Evolutionary conservation across 92 coral and sea anemone genomes (phyloP).

Genomic region (Zoanthus sansibaricus): DNA sequence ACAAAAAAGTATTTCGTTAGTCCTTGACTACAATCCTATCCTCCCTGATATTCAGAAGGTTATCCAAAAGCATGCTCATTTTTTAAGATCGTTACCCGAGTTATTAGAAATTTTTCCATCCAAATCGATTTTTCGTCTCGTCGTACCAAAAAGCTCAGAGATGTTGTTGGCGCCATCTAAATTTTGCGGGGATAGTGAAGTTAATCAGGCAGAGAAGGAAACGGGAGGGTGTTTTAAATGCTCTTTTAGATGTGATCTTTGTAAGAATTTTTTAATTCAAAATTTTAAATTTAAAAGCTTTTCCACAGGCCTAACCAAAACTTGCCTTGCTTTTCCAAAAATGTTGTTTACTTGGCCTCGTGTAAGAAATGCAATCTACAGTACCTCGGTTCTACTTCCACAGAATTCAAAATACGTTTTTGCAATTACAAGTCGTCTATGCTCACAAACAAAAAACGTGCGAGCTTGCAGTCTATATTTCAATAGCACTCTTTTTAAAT

Average conservation of each 20-base stretch:
- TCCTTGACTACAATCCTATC: conserved; percentile 30
- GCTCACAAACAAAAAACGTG: no score
- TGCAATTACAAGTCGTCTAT: not conserved
- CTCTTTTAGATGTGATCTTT: not conserved
- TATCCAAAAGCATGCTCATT: not conserved
- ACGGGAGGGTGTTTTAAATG: conserved; percentile 31
- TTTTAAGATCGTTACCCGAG: conserved; percentile 15
- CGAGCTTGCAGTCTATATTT: no score
- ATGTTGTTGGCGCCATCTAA: not conserved
- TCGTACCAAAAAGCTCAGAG: conserved; percentile 40
- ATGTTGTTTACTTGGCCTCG: not conserved
- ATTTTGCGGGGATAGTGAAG: not conserved
- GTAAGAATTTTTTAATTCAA: conserved; percentile 28
- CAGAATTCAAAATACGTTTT: not conserved
- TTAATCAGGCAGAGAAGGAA: not conserved
- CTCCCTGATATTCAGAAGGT: conserved; percentile 4
- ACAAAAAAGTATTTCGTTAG: conserved; percentile 36
- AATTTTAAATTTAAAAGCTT: conserved; percentile 36
- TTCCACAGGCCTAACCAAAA: conserved; percentile 6
- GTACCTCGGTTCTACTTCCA: not conserved
- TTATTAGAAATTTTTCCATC: conserved; percentile 39
- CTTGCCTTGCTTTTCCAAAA: not conserved
- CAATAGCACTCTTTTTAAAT: no score
- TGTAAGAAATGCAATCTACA: not conserved
- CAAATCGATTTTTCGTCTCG: conserved; percentile 38